Base-by-base conservation (phyloP, 2,888 invertebrate species). In the Amblyjoppa proteus region DNA sequence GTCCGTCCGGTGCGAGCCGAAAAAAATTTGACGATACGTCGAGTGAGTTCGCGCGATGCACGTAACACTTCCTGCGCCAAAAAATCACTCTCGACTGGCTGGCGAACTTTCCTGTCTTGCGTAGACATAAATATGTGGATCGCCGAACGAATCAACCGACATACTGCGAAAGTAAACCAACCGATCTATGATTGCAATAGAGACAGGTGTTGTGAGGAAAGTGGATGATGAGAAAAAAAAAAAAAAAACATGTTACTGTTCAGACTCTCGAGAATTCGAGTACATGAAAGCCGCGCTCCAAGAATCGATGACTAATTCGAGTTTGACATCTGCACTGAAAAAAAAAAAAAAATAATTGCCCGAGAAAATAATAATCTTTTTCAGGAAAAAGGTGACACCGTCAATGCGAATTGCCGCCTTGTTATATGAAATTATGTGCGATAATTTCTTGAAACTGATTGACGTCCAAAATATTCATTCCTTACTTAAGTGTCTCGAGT, bases 101-200 rank as follows among this genome's bases (percentile, higher is more conserved):
- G 28, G 9, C 74, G 3, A 9, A 74, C 58, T 74, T 74, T 74
- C 74, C 45, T 45, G 31, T 74, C 45, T 2, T 31, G 64, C 75
- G 61, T 31, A 58, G 58, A 34, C 25, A 25, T 31, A 7, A 3
- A 34, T 49, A 38, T 71, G 16, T 49, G 64, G 20, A 75, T 75
- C 20, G 13, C 28, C 4, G 66, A 66, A 16, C 16, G 34, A 66
- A 68, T 68, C 49, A 51, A 64, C 75, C 34, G 20, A 75, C 64
- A 75, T 38, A 38, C 64, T 66, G 6, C 34, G 75, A 64, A 75
- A 66, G 11, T 45, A 51, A 64, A n/a, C 31, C 34, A 13, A 45
- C 31, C 61, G 7, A 20, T 16, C 31, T 51, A 51, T 31, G 31
- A 64, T 11, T 16, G 49, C 31, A 51, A 75, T 64, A 31, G 9